Percentiles rank a stretch among this genome's conserved stretches.
These are phyloP conservation scores for Sebastes kiyomatsui DNA, from an alignment of 2,797 vertebrate species.

Conservation along the genomic window DNA sequence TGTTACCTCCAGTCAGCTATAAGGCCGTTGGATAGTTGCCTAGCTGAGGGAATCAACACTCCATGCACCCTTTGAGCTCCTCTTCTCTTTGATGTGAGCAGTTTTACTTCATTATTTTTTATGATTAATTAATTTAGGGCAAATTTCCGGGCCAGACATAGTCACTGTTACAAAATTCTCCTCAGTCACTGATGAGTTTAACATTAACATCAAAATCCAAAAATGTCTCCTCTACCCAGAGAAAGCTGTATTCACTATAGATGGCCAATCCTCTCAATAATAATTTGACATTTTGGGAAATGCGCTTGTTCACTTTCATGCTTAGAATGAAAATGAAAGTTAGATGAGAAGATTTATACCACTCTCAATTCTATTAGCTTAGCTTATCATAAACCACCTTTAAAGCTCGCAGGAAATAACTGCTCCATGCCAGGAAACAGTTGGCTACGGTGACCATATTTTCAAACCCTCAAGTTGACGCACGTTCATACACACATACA, in stretches of 20 bases:
- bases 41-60: not conserved
- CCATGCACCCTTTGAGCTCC: not conserved
- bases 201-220: not conserved
- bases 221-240: not conserved
- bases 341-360: not conserved
- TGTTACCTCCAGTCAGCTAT: not conserved
- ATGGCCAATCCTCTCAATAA: not conserved
- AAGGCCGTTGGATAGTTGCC: not conserved
- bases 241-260: not conserved
- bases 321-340: not conserved
- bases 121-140: not conserved
- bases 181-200: not conserved
- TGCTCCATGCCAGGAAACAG: not conserved
- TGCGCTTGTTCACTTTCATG: not conserved
- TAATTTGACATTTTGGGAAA: not conserved
- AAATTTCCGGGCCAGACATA: not conserved
- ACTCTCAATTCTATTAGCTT: not conserved
- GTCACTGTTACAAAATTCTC: not conserved
- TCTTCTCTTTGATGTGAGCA: conserved; percentile 4
- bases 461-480: not conserved
- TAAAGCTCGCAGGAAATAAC: not conserved
- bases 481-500: not conserved
- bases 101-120: not conserved
- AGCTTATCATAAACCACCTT: not conserved
- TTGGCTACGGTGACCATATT: not conserved